Conservation (phyloP, 2,113 vertebrate genomes). For the Tyrannus savana region DNA sequence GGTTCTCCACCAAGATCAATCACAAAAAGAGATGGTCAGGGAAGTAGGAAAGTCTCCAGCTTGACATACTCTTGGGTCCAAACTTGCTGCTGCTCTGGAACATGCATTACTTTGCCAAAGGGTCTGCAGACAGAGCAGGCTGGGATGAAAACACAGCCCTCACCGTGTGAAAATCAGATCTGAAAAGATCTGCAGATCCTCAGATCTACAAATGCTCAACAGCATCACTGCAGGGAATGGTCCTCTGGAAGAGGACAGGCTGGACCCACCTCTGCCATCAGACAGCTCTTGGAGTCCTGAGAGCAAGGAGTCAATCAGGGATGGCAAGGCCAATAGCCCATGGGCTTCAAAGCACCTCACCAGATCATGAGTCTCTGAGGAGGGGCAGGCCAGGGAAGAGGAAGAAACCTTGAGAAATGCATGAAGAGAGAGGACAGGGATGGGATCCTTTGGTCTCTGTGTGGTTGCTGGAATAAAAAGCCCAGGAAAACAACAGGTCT, state of each 20-base stretch:
- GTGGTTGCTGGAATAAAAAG: not conserved
- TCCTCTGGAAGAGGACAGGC: not conserved
- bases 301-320: not conserved
- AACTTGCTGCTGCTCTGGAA: not conserved
- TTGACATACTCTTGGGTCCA: not conserved
- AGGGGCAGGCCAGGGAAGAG: not conserved
- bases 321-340: not conserved
- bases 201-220: not conserved
- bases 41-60: not conserved
- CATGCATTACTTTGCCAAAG: not conserved
- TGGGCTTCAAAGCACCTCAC: not conserved
- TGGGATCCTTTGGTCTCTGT: not conserved
- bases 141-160: not conserved
- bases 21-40: not conserved
- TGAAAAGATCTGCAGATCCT: not conserved
- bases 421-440: not conserved
- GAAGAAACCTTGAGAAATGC: not conserved
- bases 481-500: not conserved
- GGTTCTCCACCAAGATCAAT: not conserved
- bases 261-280: not conserved
- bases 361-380: not conserved
- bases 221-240: not conserved
- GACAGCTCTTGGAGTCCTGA: not conserved
- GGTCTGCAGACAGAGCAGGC: not conserved
- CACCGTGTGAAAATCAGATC: accelerated